Evolutionary conservation across 2,113 vertebrate genomes (phyloP).

Genomic region (Rhinogobius similis): DNA sequence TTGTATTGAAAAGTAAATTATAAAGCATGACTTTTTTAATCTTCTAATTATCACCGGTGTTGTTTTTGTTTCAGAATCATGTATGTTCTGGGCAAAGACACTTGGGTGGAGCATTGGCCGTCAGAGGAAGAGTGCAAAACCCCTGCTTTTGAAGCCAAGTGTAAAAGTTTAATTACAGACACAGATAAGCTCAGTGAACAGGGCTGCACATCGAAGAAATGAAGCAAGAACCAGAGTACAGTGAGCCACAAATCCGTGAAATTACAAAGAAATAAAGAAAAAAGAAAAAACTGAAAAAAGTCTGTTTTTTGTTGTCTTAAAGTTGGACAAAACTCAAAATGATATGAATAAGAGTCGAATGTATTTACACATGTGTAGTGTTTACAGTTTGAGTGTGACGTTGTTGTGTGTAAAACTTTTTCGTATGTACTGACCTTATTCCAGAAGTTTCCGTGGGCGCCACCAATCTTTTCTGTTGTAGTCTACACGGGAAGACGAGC

Average conservation of each 20-base stretch:
- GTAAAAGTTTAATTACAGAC: neutral
- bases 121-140: neutral
- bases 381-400: no score
- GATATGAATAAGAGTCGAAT: no score
- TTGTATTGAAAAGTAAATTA: no score
- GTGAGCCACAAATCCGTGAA: neutral
- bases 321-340: no score
- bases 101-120: constrained; percentile 5
- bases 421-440: no score
- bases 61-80: neutral
- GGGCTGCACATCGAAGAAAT: neutral
- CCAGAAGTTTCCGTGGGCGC: no score
- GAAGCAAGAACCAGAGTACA: neutral
- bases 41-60: neutral
- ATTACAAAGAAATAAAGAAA: neutral
- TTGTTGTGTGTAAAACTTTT: no score
- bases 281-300: neutral
- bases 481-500: no score
- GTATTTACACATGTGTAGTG: no score
- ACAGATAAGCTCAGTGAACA: neutral
- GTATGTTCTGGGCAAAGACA: neutral
- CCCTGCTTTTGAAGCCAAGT: neutral
- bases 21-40: no score
- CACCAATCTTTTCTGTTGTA: no score
- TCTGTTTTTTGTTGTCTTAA: no score